Conservation (phyloP, 1,140 invertebrate species). For the Megalopta genalis region DNA sequence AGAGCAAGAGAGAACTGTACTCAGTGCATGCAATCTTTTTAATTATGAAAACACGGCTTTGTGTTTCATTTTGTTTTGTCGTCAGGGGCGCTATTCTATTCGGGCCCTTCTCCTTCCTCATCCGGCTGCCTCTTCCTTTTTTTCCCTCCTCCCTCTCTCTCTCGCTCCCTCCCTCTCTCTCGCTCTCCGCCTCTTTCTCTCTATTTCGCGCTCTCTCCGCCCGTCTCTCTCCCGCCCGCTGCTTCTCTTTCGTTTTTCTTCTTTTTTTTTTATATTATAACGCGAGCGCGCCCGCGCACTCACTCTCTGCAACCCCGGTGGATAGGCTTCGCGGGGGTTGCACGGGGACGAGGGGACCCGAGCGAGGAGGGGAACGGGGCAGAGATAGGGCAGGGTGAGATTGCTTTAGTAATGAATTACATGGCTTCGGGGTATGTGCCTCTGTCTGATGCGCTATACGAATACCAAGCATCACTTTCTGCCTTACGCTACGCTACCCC, state of each 20-base stretch:
- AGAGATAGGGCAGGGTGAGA: slow-evolving; percentile 74
- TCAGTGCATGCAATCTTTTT: slow-evolving; percentile 69
- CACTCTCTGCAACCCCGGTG: slow-evolving; percentile 45
- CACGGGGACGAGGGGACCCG: slow-evolving; percentile 13
- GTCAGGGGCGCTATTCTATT: slow-evolving; percentile 69
- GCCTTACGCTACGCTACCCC: slow-evolving; percentile 26
- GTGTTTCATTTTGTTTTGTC: slow-evolving; percentile 72
- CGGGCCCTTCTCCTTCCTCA: slow-evolving; percentile 51
- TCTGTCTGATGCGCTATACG: slow-evolving; percentile 76
- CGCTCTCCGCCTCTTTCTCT: slow-evolving; percentile 58
- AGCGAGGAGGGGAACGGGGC: slow-evolving; percentile 39
- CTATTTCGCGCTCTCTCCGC: slow-evolving; percentile 18
- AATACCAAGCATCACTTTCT: slow-evolving; percentile 62
- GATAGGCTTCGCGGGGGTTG: slow-evolving; percentile 43
- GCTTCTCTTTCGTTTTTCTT: not conserved
- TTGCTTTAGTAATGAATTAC: slow-evolving; percentile 82
- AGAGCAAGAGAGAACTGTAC: slow-evolving; percentile 58
- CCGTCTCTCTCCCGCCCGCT: too few relatives aligned
- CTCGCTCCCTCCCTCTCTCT: too few relatives aligned
- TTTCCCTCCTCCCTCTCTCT: slow-evolving; percentile 16
- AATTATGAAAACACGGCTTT: slow-evolving; percentile 72
- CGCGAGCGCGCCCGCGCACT: slow-evolving; percentile 54
- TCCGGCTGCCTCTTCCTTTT: slow-evolving; percentile 65
- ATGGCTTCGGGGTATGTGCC: slow-evolving; percentile 80
- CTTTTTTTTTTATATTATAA: slow-evolving; percentile 69